phyloP scores from a whole-genome alignment of 2,113 vertebrate genomes.

The Strix aluco region DNA sequence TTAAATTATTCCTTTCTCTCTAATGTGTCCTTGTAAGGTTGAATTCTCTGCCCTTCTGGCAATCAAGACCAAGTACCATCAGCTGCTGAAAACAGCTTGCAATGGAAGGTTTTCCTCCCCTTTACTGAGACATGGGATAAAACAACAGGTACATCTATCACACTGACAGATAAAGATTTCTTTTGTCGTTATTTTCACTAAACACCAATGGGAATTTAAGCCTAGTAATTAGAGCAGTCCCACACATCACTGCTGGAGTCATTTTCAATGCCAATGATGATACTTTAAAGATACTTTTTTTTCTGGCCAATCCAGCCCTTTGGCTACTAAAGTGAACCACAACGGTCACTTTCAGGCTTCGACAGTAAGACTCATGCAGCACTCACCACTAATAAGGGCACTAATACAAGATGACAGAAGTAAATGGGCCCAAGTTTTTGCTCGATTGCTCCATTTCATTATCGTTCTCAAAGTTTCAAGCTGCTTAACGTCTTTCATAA shows the following conservation, averaged over 20 bases:
- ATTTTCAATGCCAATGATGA: neutral
- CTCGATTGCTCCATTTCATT: conserved; percentile 10
- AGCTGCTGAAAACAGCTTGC: neutral
- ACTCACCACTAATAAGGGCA: neutral
- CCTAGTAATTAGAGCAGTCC: neutral
- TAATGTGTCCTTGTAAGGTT: neutral
- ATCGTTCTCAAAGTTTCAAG: neutral
- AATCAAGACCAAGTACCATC: neutral
- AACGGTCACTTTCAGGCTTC: neutral
- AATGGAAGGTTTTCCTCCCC: neutral
- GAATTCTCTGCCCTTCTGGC: neutral
- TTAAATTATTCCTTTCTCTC: neutral
- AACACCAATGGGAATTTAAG: neutral
- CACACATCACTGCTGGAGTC: neutral
- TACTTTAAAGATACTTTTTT: neutral
- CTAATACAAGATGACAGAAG: conserved; percentile 26
- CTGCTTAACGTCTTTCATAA: neutral
- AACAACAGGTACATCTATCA: neutral
- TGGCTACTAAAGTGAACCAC: neutral
- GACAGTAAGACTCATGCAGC: neutral
- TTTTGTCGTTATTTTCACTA: neutral
- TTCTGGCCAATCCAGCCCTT: neutral
- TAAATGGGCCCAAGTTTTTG: conserved; percentile 10
- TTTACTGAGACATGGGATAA: neutral
- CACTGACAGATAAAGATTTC: neutral